Conservation (phyloP, 2,113 vertebrate species). For the Tympanuchus pallidicinctus region DNA sequence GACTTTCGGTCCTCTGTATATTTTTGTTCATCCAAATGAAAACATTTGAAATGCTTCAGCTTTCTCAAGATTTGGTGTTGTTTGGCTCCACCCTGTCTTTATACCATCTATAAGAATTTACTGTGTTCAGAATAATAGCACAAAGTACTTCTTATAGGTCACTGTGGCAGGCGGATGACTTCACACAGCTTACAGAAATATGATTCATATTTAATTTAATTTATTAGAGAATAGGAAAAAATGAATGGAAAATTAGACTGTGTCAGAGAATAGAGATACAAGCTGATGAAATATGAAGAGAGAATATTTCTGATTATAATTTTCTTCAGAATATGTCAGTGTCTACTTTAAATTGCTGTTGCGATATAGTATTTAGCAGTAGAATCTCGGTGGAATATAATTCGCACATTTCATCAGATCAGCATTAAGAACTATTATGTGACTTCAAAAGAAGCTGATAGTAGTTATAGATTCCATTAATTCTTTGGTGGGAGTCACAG, state of each 20-base stretch:
- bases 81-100: background rate
- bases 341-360: background rate
- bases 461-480: conserved; percentile 1
- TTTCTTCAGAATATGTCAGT: background rate
- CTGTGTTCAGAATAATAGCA: background rate
- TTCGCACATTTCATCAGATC: background rate
- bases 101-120: background rate
- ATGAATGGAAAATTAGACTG: background rate
- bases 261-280: background rate
- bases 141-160: background rate
- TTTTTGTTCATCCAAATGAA: background rate
- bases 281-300: background rate
- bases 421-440: background rate
- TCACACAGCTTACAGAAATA: background rate
- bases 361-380: background rate
- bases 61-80: fast-evolving
- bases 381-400: background rate
- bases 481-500: background rate
- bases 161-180: background rate
- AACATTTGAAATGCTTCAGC: background rate
- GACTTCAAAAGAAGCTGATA: background rate
- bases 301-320: background rate
- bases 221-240: background rate
- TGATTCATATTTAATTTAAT: background rate
- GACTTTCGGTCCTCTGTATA: background rate